Evolutionary conservation across 2,797 vertebrate species (phyloP).

Genomic region (Emydoidea blandingii): DNA sequence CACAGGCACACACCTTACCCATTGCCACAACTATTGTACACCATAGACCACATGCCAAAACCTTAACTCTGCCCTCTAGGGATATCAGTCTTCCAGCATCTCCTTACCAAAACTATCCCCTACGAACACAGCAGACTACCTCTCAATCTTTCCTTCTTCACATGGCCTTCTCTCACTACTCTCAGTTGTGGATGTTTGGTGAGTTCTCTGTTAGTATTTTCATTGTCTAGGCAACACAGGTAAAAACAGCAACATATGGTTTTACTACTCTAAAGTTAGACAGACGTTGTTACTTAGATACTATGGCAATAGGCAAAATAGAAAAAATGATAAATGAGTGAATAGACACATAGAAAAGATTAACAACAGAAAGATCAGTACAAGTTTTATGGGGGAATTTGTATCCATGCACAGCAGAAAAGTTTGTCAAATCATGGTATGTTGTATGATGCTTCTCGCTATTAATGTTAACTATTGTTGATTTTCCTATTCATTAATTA

Average conservation of each 20-base stretch:
- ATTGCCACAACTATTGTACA: not conserved
- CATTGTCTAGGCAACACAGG: not conserved
- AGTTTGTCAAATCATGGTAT: constrained; percentile 17
- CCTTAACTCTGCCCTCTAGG: not conserved
- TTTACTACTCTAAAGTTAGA: constrained; percentile 30
- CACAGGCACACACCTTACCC: not conserved
- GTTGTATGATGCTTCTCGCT: not conserved
- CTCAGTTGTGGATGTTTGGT: constrained; percentile 16
- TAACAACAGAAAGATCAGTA: constrained; percentile 6
- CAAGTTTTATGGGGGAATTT: constrained; percentile 26
- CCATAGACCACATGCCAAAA: not conserved
- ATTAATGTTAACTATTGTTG: not conserved
- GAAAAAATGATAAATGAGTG: constrained; percentile 6
- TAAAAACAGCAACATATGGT: fast-evolving
- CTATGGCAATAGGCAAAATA: constrained; percentile 15
- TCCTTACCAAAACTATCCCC: not conserved
- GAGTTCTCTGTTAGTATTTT: not conserved
- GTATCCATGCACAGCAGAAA: not conserved
- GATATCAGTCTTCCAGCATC: not conserved
- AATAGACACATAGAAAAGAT: not conserved
- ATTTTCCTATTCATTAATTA: constrained; percentile 30
- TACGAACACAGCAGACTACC: too few relatives aligned
- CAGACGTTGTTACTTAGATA: constrained; percentile 18
- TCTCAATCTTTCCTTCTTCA: not conserved
- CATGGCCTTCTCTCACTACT: not conserved